Percentiles rank a stretch among this genome's conserved stretches.
phyloP scores from a whole-genome alignment of 1,140 invertebrate genomes.

The Cydia pomonella region DNA sequence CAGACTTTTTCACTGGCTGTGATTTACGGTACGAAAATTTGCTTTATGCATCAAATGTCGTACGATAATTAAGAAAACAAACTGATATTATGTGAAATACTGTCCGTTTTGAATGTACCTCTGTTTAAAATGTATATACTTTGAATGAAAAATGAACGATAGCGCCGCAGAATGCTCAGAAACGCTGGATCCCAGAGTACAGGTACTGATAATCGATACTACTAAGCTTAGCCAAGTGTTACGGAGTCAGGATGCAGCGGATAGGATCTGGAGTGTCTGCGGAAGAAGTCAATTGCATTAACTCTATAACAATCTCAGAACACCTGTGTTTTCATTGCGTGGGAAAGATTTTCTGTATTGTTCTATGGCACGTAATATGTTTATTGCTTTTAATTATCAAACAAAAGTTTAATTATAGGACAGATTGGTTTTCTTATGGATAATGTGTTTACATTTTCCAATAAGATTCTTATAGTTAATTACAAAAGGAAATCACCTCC shows the following conservation, averaged over 20 bases:
- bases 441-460: neutral
- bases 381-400: neutral
- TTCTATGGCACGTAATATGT: neutral
- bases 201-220: constrained; percentile 80
- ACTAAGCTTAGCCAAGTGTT: constrained; percentile 41
- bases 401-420: neutral
- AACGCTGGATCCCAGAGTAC: constrained; percentile 82
- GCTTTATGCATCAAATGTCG: neutral
- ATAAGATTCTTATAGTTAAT: neutral
- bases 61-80: constrained; percentile 24
- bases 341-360: neutral
- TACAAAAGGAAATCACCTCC: no score
- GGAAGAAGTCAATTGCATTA: constrained; percentile 15
- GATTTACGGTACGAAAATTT: constrained; percentile 8
- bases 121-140: constrained; percentile 60
- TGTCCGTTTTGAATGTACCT: constrained; percentile 51
- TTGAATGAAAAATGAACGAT: constrained; percentile 75
- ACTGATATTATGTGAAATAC: constrained; percentile 38
- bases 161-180: constrained; percentile 74
- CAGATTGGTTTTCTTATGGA: neutral
- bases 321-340: neutral
- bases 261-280: neutral
- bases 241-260: constrained; percentile 23
- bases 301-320: constrained; percentile 2
- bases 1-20: neutral